A percentile compares a stretch with the other conserved stretches of the same genome.
Conservation (phyloP, 2,113 vertebrate species). For the Archocentrus centrarchus region DNA sequence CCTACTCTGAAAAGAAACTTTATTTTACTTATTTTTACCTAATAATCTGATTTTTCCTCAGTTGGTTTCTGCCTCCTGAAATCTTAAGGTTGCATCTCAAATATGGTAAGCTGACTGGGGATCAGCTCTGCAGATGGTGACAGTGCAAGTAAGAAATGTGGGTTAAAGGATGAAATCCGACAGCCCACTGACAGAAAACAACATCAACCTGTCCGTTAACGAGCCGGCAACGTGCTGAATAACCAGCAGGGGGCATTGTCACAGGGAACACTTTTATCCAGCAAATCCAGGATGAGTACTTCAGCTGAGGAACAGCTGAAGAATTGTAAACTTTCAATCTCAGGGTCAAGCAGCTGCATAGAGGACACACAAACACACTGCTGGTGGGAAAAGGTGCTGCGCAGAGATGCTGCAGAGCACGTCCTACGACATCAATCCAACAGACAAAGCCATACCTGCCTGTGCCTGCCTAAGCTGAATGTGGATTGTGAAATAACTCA, state of each 20-base stretch:
- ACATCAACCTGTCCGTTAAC: background rate
- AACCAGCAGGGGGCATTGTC: conserved; percentile 20
- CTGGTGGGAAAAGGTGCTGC: background rate
- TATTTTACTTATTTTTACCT: background rate
- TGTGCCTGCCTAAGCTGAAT: background rate
- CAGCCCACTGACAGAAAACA: background rate
- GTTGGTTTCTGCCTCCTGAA: background rate
- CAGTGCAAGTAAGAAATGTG: background rate
- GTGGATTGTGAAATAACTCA: background rate
- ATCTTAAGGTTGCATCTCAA: background rate
- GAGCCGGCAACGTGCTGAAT: background rate
- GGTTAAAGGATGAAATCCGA: background rate
- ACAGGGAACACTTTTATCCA: conserved; percentile 13
- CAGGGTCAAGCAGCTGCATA: conserved; percentile 31
- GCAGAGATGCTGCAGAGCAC: background rate
- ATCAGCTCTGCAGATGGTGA: background rate
- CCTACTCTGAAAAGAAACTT: background rate
- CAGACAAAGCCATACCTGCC: conserved; percentile 51
- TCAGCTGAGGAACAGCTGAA: background rate
- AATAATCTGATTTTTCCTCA: background rate
- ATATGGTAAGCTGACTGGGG: background rate
- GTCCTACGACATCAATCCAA: conserved; percentile 21
- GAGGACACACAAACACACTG: background rate
- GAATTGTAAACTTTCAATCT: conserved; percentile 25
- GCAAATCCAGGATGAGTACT: conserved; percentile 16